Evolutionary conservation across 1,140 invertebrate species (phyloP).

Genomic region (Trichomalopsis sarcophagae): DNA sequence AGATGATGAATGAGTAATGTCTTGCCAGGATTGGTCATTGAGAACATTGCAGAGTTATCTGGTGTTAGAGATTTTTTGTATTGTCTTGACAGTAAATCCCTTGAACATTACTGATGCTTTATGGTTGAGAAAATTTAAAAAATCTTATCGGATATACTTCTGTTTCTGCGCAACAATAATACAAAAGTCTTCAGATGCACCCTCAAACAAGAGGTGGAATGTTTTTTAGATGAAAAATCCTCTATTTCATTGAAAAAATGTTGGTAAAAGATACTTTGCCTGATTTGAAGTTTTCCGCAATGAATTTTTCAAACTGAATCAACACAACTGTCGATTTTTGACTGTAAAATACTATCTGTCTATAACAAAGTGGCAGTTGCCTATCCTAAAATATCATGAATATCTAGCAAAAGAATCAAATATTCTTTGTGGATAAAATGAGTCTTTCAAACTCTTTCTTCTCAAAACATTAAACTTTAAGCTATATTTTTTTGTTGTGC

Average conservation of each 20-base stretch:
- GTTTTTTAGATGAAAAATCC: conserved; percentile 4
- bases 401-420: neutral
- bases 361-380: neutral
- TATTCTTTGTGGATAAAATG: neutral
- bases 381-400: neutral
- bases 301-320: no score
- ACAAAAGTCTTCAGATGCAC: neutral
- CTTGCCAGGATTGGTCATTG: neutral
- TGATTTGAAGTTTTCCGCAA: neutral
- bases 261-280: neutral
- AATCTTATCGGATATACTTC: neutral
- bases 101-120: neutral
- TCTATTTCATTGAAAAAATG: conserved; percentile 5
- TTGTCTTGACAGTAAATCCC: neutral
- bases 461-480: neutral
- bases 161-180: neutral
- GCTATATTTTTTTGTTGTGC: neutral
- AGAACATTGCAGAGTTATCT: neutral
- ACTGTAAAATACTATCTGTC: neutral
- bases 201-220: neutral
- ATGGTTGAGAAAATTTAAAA: neutral
- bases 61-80: neutral
- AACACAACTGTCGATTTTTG: neutral
- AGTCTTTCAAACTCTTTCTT: neutral
- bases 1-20: neutral